Evolutionary conservation across 2,888 invertebrate genomes (phyloP).

Genomic region (Callyntrura sp.): DNA sequence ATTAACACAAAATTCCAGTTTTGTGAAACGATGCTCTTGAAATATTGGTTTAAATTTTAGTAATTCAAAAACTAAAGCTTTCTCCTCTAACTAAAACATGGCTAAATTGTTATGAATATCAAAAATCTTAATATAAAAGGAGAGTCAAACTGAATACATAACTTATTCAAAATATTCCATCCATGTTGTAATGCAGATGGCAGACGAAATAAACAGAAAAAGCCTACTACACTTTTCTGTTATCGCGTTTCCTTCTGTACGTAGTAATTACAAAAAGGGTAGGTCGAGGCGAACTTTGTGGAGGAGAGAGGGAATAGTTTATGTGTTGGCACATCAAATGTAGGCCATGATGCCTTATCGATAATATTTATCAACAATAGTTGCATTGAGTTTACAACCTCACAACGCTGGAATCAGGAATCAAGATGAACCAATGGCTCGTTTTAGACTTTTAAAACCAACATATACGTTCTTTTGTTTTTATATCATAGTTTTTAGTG

Average conservation of each 20-base stretch:
- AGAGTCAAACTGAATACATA: conserved; percentile 25
- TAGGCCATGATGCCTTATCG: conserved; percentile 49
- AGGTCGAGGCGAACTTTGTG: too few species aligned
- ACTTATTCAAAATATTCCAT: conserved; percentile 53
- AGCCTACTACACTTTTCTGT: background rate
- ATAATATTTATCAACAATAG: conserved; percentile 31
- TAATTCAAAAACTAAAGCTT: background rate
- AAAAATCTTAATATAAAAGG: background rate
- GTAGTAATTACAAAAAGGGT: too few species aligned
- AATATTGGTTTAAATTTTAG: conserved; percentile 28
- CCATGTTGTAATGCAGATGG: conserved; percentile 40
- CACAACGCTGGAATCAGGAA: too few species aligned
- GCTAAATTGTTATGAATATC: conserved; percentile 2
- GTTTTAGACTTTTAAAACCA: too few species aligned
- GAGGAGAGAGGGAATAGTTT: conserved; percentile 1
- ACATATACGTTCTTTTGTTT: too few species aligned
- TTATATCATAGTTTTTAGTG: too few species aligned
- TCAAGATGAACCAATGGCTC: conserved; percentile 12
- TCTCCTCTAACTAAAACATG: conserved; percentile 8
- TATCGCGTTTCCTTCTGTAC: background rate
- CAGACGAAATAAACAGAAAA: background rate
- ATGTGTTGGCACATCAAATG: conserved; percentile 27
- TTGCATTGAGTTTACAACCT: conserved; percentile 27
- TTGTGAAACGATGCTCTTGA: conserved; percentile 15
- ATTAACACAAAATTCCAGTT: background rate